Evolutionary conservation across 2,797 vertebrate species (phyloP).

Genomic region (Potorous gilbertii): DNA sequence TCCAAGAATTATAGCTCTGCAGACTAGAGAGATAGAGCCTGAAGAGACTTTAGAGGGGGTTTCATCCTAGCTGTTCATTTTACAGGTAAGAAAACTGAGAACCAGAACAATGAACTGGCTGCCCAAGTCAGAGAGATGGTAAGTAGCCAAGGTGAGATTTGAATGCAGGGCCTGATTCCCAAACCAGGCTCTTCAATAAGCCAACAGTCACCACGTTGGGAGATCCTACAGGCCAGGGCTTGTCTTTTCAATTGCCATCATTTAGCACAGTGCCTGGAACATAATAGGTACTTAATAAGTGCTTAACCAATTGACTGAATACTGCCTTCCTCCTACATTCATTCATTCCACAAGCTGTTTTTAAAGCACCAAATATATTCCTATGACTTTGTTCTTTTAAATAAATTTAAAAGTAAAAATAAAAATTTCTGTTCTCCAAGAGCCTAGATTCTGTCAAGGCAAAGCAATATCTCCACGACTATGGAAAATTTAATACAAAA

Average conservation of each 20-base stretch:
- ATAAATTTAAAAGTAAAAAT: not conserved
- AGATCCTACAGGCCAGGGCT: not conserved
- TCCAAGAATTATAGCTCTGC: not conserved
- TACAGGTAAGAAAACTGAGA: not conserved
- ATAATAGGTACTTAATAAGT: not conserved
- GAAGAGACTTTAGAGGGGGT: not conserved
- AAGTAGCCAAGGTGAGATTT: too few species aligned
- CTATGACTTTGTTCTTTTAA: not conserved
- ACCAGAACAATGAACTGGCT: not conserved
- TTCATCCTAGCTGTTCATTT: not conserved
- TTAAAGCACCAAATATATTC: not conserved
- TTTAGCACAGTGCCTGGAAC: not conserved
- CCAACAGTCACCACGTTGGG: rapidly evolving
- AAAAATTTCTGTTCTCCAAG: not conserved
- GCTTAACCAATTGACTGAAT: not conserved
- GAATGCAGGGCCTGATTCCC: not conserved
- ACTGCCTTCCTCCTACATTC: not conserved
- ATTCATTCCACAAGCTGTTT: not conserved
- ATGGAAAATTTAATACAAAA: not conserved
- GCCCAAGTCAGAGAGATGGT: not conserved
- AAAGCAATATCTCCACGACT: not conserved
- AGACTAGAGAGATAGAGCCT: not conserved
- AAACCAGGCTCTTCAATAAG: not conserved
- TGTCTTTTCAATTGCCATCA: not conserved
- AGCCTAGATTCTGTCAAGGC: not conserved